Base-by-base conservation (phyloP, 2,113 vertebrate genomes). In the Probosciger aterrimus region DNA sequence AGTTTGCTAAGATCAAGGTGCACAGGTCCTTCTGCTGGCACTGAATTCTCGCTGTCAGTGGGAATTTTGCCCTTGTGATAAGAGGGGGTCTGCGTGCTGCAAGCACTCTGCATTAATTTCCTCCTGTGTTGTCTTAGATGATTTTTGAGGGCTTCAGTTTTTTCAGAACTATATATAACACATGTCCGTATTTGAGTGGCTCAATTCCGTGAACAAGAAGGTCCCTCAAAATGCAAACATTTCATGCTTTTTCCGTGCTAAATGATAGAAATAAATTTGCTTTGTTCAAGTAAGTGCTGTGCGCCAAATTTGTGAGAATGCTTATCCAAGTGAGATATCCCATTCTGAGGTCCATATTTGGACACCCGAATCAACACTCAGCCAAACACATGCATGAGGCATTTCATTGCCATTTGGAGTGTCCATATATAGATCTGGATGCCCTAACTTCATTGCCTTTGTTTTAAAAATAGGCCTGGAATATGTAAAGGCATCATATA, bases 361-460 rank as follows among this genome's bases (percentile, higher is more conserved):
- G 95, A 94, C 95, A 95, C 93, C 89, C 77, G 82, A 93, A 92
- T 95, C 93, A 96, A 92, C 96, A 93, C 95, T 92, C 83, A 79
- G 88, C 93, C 95, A 94, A 96, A 96, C 95, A 94, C 92, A 94
- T 93, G 92, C 95, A 92, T 64, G 90, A 96, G 88, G 88, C 93
- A 96, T 96, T 97, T 97, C 95, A 92, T 69, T 94, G 76, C 93
- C 93, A 95, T 95, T 96, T 96, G 95, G 88, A 97, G 92, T 93
- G 93, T 90, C 95, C 95, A 95, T 97, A 96, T 97, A 94, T 96
- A 95, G 96, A 96, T 92, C 88, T 97, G 95, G 93, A 94, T 95
- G 93, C 92, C 88, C 96, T 82, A 96, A 96, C 95, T 93, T 92
- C 91, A 90, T 95, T 96, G 95, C 95, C 93, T 96, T 97, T 95